Conservation (phyloP, 2,113 vertebrate species). For the Oreochromis tanganicae region DNA sequence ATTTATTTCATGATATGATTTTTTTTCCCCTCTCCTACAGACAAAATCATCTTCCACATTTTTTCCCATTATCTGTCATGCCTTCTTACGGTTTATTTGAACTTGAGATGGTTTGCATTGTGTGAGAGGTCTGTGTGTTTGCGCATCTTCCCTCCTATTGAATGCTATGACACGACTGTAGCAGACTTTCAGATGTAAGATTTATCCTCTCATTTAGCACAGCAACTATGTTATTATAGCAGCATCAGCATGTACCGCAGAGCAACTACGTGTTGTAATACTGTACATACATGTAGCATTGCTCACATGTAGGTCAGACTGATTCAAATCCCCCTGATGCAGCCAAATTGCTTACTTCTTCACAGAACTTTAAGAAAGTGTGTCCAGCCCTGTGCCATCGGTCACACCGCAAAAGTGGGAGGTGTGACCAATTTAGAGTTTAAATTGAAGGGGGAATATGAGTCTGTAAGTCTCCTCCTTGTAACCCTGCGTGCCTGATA, state of each 20-base stretch:
- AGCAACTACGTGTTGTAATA: not conserved
- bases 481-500: constrained; percentile 59
- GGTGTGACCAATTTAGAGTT: constrained; percentile 57
- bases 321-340: constrained; percentile 40
- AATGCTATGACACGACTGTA: constrained; percentile 45
- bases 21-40: constrained; percentile 17
- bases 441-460: constrained; percentile 59
- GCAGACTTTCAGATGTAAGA: constrained; percentile 29
- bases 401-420: constrained; percentile 57
- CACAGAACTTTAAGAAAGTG: constrained; percentile 51
- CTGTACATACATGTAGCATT: not conserved
- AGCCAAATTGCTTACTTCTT: constrained; percentile 37
- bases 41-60: not conserved
- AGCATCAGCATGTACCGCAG: not conserved
- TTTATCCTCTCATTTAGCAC: not conserved
- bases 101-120: constrained; percentile 63
- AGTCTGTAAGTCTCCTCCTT: constrained; percentile 44
- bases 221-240: not conserved
- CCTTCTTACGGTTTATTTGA: constrained; percentile 47
- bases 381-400: constrained; percentile 45
- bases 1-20: constrained; percentile 37
- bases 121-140: constrained; percentile 74
- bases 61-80: constrained; percentile 30
- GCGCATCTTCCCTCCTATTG: constrained; percentile 53
- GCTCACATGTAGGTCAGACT: constrained; percentile 58